phyloP scores from a whole-genome alignment of 1,140 invertebrate species.

The Ceratina australensis region DNA sequence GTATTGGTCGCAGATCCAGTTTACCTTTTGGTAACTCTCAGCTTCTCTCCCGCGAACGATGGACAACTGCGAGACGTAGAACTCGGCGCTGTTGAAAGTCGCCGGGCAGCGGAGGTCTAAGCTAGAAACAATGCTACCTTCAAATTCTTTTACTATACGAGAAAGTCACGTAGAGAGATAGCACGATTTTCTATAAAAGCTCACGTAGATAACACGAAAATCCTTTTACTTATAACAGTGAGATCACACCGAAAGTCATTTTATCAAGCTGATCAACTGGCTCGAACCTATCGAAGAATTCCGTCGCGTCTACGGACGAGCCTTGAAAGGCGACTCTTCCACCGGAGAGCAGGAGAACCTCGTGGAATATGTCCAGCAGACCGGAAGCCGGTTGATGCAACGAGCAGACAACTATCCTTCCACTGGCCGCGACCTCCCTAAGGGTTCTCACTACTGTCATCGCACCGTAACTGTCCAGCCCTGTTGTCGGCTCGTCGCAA shows the following conservation, averaged over 20 bases:
- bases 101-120: conserved; percentile 82
- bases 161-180: background rate
- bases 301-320: conserved; percentile 81
- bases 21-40: conserved; percentile 72
- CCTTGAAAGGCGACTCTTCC: conserved; percentile 92
- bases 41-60: conserved; percentile 80
- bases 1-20: conserved; percentile 80
- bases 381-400: conserved; percentile 94
- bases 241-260: too few species aligned
- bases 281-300: conserved; percentile 83
- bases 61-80: conserved; percentile 84
- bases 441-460: conserved; percentile 86
- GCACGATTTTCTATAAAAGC: background rate
- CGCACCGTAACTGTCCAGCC: conserved; percentile 90
- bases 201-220: background rate
- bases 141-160: background rate
- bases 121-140: conserved; percentile 66
- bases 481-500: conserved; percentile 91
- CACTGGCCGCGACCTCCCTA: conserved; percentile 82
- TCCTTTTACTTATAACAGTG: background rate
- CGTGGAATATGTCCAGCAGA: conserved; percentile 90
- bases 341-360: conserved; percentile 87
- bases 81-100: conserved; percentile 87
- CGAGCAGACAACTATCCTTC: conserved; percentile 90
- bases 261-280: too few species aligned